A percentile compares a stretch with the other conserved stretches of the same genome.
phyloP scores from a whole-genome alignment of 2,797 vertebrate genomes.

The Poeciliopsis infans region DNA sequence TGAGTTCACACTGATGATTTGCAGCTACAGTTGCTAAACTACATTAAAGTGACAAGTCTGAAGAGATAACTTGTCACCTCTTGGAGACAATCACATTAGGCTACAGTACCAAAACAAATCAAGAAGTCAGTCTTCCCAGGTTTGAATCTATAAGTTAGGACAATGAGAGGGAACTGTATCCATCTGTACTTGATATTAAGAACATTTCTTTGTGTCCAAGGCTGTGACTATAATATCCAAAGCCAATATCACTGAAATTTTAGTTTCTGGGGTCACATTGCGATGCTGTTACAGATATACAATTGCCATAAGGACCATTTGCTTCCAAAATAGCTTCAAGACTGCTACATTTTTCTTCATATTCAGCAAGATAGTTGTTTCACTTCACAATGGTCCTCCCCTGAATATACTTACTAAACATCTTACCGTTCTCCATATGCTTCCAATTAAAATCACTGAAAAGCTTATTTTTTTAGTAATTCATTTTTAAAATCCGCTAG shows the following conservation, averaged over 20 bases:
- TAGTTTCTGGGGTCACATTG: slow-evolving; percentile 57
- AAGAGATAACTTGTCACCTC: slow-evolving; percentile 37
- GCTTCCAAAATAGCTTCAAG: slow-evolving; percentile 56
- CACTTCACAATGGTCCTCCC: not conserved
- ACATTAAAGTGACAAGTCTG: slow-evolving; percentile 33
- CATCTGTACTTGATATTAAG: slow-evolving; percentile 51
- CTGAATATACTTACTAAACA: not conserved
- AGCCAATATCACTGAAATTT: slow-evolving; percentile 60
- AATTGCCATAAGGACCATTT: slow-evolving; percentile 62
- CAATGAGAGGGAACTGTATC: slow-evolving; percentile 33
- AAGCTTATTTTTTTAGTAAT: not conserved
- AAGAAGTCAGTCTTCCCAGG: slow-evolving; percentile 47
- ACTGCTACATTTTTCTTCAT: slow-evolving; percentile 33
- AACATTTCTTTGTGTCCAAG: slow-evolving; percentile 42
- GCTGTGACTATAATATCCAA: slow-evolving; percentile 62
- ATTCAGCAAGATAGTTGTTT: not conserved
- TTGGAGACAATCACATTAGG: slow-evolving; percentile 39
- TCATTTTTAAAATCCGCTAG: not conserved
- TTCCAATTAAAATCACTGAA: not conserved
- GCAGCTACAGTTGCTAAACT: slow-evolving; percentile 26
- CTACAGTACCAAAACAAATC: slow-evolving; percentile 37
- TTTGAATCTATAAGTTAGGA: slow-evolving; percentile 57
- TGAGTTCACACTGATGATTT: slow-evolving; percentile 36
- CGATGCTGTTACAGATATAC: slow-evolving; percentile 38
- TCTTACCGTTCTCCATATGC: not conserved